Evolutionary conservation across 2,797 vertebrate species (phyloP).

Genomic region (Onychomys arenicola): DNA sequence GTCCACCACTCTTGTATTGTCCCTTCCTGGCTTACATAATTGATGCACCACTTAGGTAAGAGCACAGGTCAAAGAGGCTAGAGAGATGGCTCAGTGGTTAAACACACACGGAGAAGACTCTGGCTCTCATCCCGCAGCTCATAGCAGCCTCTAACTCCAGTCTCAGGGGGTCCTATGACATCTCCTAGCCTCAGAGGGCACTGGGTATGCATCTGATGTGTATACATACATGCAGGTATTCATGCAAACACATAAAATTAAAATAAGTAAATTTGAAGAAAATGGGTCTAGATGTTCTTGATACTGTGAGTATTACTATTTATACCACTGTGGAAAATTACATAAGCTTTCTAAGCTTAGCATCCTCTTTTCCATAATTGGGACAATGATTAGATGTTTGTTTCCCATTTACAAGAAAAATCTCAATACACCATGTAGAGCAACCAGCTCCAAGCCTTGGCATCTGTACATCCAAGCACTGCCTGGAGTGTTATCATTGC

Average conservation of each 20-base stretch:
- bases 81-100: neutral
- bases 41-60: neutral
- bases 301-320: neutral
- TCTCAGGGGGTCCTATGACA: neutral
- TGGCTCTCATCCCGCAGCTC: too few species aligned
- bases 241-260: neutral
- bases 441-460: neutral
- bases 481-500: too few species aligned
- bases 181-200: neutral
- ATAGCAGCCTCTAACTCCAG: neutral
- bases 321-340: neutral
- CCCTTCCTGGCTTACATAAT: neutral
- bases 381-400: neutral
- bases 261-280: neutral
- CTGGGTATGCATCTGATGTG: too few species aligned
- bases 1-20: fast-evolving
- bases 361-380: neutral
- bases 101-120: neutral
- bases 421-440: neutral
- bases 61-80: neutral
- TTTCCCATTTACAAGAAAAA: neutral
- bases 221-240: neutral
- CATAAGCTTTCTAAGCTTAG: neutral
- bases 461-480: fast-evolving
- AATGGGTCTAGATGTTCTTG: neutral